A percentile compares a stretch with the other conserved stretches of the same genome.
Conservation (phyloP, 2,113 vertebrate species). For the Strix aluco region DNA sequence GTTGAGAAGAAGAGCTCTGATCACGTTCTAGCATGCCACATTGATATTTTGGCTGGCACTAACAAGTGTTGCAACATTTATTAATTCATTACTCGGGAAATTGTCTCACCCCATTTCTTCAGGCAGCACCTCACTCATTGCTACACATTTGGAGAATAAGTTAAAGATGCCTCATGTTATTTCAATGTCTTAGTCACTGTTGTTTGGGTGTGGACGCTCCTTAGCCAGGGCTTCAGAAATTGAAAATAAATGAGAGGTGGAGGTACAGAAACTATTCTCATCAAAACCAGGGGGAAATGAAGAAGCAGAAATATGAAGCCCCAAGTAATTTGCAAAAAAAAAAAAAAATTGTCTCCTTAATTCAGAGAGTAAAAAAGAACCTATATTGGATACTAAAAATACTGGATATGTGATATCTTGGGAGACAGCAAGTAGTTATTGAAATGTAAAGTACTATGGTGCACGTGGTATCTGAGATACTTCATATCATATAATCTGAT, state of each 20-base stretch:
- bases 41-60: conserved; percentile 45
- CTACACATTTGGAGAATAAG: conserved; percentile 55
- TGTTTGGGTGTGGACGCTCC: conserved; percentile 56
- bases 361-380: not conserved
- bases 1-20: not conserved
- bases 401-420: not conserved
- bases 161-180: conserved; percentile 55
- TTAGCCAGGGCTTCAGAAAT: conserved; percentile 23
- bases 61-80: conserved; percentile 40
- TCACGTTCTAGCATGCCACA: conserved; percentile 61
- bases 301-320: conserved; percentile 17
- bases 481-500: not conserved
- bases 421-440: not conserved
- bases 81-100: conserved; percentile 71
- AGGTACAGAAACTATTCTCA: not conserved
- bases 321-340: not conserved
- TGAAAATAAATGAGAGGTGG: conserved; percentile 47
- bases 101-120: conserved; percentile 68
- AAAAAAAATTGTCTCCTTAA: not conserved
- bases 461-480: not conserved
- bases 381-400: not conserved
- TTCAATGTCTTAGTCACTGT: conserved; percentile 58
- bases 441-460: not conserved
- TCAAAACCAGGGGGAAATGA: not conserved
- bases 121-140: conserved; percentile 66